A percentile compares a stretch with the other conserved stretches of the same genome.
phyloP scores from a whole-genome alignment of 1,140 invertebrate genomes.

The Trissolcus basalis region DNA sequence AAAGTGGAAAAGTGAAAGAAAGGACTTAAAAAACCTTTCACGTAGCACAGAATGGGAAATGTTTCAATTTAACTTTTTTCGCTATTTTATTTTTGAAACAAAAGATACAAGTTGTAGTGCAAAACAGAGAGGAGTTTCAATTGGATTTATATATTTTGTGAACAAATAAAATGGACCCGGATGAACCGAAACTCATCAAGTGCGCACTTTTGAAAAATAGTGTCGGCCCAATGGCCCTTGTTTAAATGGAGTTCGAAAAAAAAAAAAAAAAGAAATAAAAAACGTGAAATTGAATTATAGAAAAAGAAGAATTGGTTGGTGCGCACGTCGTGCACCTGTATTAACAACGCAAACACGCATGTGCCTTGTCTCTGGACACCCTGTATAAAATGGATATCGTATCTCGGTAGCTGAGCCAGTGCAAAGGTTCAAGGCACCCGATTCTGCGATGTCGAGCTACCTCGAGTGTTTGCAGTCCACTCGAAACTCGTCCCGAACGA shows the following conservation, averaged over 20 bases:
- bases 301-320: slow-evolving; percentile 31
- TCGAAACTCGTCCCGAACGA: slow-evolving; percentile 62
- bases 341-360: slow-evolving; percentile 44
- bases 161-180: too few relatives aligned
- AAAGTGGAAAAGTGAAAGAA: slow-evolving; percentile 2
- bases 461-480: slow-evolving; percentile 71
- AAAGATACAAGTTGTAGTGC: too few relatives aligned
- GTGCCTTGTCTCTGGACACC: slow-evolving; percentile 47
- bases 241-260: slow-evolving; percentile 13
- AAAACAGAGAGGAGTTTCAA: too few relatives aligned
- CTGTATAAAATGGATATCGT: slow-evolving; percentile 58
- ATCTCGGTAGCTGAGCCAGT: slow-evolving; percentile 47
- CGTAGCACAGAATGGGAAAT: too few relatives aligned
- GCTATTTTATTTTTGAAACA: too few relatives aligned
- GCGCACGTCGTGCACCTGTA: slow-evolving; percentile 33
- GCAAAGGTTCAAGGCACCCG: slow-evolving; percentile 53
- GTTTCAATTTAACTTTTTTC: too few relatives aligned
- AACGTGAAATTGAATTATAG: background rate
- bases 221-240: background rate
- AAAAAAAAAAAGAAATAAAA: slow-evolving; percentile 15
- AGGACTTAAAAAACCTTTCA: too few relatives aligned
- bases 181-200: too few relatives aligned
- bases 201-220: too few relatives aligned
- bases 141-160: too few relatives aligned
- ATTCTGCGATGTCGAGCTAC: slow-evolving; percentile 58